Percentiles rank a stretch among this genome's conserved stretches.
These are phyloP conservation scores for Heteromyza rotundicornis DNA, from an alignment of 2,888 invertebrate species.

Conservation along the genomic window DNA sequence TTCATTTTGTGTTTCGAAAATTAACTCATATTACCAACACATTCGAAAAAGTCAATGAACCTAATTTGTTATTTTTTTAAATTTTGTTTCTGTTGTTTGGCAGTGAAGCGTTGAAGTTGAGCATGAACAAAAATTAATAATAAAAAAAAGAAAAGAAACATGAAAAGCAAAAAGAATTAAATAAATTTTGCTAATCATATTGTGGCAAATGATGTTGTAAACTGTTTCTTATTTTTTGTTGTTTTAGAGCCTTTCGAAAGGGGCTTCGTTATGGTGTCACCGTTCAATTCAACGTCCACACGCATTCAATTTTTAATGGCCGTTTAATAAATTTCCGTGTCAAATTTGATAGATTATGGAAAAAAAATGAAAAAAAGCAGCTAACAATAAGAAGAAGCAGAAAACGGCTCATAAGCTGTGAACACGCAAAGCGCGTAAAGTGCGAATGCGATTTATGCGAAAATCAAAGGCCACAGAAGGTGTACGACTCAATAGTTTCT, in stretches of 20 bases:
- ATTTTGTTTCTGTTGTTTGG: background rate
- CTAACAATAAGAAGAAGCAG: background rate
- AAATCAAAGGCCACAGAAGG: background rate
- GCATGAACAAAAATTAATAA: background rate
- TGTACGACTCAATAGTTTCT: too few relatives aligned
- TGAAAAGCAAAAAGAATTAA: background rate
- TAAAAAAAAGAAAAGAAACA: background rate
- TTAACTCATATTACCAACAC: background rate
- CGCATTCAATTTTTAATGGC: too few relatives aligned
- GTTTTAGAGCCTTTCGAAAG: too few relatives aligned
- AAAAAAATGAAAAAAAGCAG: background rate
- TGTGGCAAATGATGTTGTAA: slow-evolving; percentile 9
- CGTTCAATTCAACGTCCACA: background rate
- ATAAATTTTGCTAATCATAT: background rate
- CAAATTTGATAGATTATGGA: slow-evolving; percentile 4
- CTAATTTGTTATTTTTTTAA: background rate
- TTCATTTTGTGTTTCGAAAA: background rate
- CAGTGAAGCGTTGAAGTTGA: slow-evolving; percentile 3
- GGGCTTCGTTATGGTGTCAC: slow-evolving; percentile 15
- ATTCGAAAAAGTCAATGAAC: slow-evolving; percentile 9
- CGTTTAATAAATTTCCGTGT: slow-evolving; percentile 10
- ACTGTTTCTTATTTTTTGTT: background rate
- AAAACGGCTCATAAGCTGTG: background rate
- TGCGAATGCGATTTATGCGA: background rate
- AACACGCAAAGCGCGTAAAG: background rate